These are phyloP conservation scores for Vespertilio murinus DNA, from an alignment of 2,797 vertebrate species.

Conservation along the genomic window DNA sequence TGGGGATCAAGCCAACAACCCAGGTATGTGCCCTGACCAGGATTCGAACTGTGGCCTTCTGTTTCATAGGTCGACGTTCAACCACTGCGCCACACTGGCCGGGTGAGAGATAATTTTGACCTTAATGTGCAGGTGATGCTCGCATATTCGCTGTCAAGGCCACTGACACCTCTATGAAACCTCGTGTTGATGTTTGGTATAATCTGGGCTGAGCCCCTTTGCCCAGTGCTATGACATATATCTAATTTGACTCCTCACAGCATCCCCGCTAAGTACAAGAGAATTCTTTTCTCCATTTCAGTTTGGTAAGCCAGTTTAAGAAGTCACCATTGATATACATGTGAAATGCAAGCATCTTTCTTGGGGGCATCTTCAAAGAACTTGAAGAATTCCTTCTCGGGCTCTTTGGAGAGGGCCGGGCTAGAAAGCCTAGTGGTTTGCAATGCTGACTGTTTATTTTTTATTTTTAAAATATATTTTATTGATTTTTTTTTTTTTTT, in stretches of 20 bases:
- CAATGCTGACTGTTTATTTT: neutral
- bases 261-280: neutral
- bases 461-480: no score
- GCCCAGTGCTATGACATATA: neutral
- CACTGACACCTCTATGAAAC: neutral
- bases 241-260: conserved; percentile 10
- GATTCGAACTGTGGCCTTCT: no score
- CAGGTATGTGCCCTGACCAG: no score
- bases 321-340: neutral
- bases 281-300: neutral
- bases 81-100: no score
- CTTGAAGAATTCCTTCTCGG: neutral
- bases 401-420: neutral
- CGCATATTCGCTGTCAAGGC: neutral
- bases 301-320: neutral
- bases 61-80: no score
- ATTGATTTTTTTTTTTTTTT: no score
- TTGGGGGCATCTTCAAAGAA: neutral
- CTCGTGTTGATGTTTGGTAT: neutral
- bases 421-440: neutral
- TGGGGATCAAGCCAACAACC: no score
- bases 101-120: neutral
- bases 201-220: neutral
- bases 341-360: neutral
- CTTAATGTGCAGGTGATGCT: conserved; percentile 18